Percentiles rank a stretch among this genome's conserved stretches.
These are phyloP conservation scores for Chironex yamaguchii DNA, from an alignment of 30 jellyfish, hydroid and myxozoan genomes.

Conservation along the genomic window DNA sequence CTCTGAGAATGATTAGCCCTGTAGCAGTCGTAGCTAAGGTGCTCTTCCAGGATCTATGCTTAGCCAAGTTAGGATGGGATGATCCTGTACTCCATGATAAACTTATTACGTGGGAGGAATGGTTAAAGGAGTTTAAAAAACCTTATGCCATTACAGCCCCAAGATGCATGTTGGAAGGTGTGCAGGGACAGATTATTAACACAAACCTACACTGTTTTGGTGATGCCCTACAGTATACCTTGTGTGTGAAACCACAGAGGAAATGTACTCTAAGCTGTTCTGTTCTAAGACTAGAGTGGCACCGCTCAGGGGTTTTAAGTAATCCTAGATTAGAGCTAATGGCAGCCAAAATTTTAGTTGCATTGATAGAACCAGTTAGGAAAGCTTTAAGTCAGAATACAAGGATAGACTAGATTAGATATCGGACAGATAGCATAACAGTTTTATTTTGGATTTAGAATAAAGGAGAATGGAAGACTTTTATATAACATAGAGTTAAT, in stretches of 20 bases:
- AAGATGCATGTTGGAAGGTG: constrained; percentile 6
- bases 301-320: constrained; percentile 18
- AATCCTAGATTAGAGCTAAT: constrained; percentile 49
- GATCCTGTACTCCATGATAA: constrained; percentile 41
- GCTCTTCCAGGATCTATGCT: constrained; percentile 53
- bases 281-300: constrained; percentile 51
- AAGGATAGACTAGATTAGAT: neutral
- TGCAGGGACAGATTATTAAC: neutral
- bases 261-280: neutral
- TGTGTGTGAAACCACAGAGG: constrained; percentile 31
- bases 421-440: constrained; percentile 16
- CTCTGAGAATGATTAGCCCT: constrained; percentile 41
- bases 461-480: constrained; percentile 29
- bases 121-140: constrained; percentile 13
- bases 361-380: constrained; percentile 42
- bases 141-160: constrained; percentile 10
- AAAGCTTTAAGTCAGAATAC: constrained; percentile 41
- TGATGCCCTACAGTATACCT: constrained; percentile 45
- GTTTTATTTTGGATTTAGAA: constrained; percentile 27
- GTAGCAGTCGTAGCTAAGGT: constrained; percentile 47
- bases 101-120: constrained; percentile 29
- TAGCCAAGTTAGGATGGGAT: constrained; percentile 50
- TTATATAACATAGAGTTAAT: constrained; percentile 55
- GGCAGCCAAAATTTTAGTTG: constrained; percentile 8
- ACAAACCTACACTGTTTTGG: constrained; percentile 35